These are phyloP conservation scores for Mesodorylaimus sp. DNA, from an alignment of 2,888 invertebrate genomes.

Conservation along the genomic window DNA sequence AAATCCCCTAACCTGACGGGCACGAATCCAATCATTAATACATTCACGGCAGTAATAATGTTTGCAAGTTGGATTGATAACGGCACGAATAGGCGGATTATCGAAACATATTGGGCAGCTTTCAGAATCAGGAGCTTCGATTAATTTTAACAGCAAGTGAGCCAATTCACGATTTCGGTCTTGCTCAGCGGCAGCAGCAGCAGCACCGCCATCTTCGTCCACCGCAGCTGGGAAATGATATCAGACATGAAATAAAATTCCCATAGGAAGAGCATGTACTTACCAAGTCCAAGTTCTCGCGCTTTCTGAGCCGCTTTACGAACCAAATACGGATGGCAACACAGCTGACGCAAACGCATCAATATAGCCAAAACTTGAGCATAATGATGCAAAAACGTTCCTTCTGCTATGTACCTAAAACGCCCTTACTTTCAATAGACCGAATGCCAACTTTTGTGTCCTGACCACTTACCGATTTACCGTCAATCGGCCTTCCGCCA, in stretches of 20 bases:
- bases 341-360: constrained; percentile 64
- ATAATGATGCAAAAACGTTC: neutral
- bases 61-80: too few relatives aligned
- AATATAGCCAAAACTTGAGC: constrained; percentile 47
- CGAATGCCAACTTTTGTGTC: neutral
- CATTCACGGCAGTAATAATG: neutral
- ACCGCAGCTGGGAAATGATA: neutral
- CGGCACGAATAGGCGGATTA: too few relatives aligned
- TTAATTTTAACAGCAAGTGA: neutral
- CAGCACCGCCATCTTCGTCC: neutral
- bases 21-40: too few relatives aligned
- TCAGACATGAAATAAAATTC: neutral
- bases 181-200: neutral
- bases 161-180: neutral
- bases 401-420: constrained; percentile 1
- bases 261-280: neutral
- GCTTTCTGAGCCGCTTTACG: constrained; percentile 30
- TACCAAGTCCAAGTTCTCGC: neutral
- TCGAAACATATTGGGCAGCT: neutral
- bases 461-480: neutral
- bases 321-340: constrained; percentile 69
- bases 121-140: neutral
- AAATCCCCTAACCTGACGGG: too few relatives aligned
- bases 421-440: neutral
- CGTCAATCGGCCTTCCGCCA: neutral